A percentile compares a stretch with the other conserved stretches of the same genome.
Conservation (phyloP, 2,113 vertebrate genomes). For the Cyanoderma ruficeps region DNA sequence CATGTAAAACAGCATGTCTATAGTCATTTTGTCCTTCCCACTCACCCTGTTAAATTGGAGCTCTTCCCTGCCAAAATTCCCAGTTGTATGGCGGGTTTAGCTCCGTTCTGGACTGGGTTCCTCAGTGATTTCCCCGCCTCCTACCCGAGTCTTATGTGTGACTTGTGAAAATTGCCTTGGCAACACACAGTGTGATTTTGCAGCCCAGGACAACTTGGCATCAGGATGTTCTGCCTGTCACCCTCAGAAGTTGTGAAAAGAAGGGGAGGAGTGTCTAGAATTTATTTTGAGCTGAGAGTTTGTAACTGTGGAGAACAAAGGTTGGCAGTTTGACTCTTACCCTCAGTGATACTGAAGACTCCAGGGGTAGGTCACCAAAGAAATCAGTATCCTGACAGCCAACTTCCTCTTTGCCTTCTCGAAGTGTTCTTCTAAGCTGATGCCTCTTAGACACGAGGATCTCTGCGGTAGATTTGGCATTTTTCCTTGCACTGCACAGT, state of each 20-base stretch:
- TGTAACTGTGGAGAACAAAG: background rate
- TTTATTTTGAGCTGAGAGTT: background rate
- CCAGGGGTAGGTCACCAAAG: background rate
- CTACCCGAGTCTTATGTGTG: background rate
- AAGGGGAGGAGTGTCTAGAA: background rate
- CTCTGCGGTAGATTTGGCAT: background rate
- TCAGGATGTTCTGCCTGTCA: conserved; percentile 9
- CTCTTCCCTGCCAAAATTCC: background rate
- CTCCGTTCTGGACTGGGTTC: background rate
- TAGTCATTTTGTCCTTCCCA: background rate
- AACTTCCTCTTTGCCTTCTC: background rate
- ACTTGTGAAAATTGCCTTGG: background rate
- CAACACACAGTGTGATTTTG: background rate
- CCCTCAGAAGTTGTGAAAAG: background rate
- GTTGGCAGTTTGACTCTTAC: background rate
- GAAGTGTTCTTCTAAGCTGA: background rate
- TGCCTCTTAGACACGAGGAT: background rate
- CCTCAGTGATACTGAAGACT: background rate
- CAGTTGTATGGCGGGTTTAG: background rate
- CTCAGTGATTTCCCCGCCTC: background rate
- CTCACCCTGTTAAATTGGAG: background rate
- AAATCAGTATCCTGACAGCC: background rate
- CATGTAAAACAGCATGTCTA: background rate
- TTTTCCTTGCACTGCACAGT: background rate
- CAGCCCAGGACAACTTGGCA: background rate